A percentile compares a stretch with the other conserved stretches of the same genome.
Conservation (phyloP, 2,113 vertebrate genomes). For the Panthera tigris region DNA sequence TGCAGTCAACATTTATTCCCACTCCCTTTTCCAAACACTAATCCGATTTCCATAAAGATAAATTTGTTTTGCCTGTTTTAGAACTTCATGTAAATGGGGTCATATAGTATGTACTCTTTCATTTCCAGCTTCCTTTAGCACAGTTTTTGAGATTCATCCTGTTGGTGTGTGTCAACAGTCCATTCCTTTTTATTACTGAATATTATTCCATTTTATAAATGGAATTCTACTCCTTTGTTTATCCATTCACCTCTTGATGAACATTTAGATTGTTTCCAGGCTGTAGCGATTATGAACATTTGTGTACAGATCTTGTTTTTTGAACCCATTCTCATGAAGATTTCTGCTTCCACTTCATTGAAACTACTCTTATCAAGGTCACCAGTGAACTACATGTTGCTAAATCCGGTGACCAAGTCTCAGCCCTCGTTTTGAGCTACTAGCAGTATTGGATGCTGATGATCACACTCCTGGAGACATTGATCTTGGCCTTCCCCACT, state of each 20-base stretch:
- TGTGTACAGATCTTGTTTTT: not conserved
- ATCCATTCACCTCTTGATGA: not conserved
- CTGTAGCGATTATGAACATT: not conserved
- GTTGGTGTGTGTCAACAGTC: not conserved
- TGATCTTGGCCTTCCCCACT: not conserved
- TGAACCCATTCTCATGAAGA: not conserved
- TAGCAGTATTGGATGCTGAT: not conserved
- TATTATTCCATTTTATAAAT: not conserved
- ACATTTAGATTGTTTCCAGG: not conserved
- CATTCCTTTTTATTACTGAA: not conserved
- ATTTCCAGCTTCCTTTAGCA: not conserved
- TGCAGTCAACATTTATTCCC: not conserved
- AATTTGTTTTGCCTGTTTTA: not conserved
- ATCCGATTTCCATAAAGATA: not conserved
- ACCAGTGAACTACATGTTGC: not conserved
- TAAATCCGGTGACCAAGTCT: not conserved
- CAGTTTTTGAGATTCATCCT: not conserved
- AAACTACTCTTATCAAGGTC: not conserved
- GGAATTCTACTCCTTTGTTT: not conserved
- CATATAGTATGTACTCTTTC: not conserved
- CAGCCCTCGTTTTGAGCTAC: not conserved
- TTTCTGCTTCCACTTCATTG: not conserved
- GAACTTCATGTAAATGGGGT: not conserved
- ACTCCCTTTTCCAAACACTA: not conserved
- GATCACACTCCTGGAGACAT: not conserved